Base-by-base conservation (phyloP, 2,797 vertebrate species). In the Forpus xanthops region DNA sequence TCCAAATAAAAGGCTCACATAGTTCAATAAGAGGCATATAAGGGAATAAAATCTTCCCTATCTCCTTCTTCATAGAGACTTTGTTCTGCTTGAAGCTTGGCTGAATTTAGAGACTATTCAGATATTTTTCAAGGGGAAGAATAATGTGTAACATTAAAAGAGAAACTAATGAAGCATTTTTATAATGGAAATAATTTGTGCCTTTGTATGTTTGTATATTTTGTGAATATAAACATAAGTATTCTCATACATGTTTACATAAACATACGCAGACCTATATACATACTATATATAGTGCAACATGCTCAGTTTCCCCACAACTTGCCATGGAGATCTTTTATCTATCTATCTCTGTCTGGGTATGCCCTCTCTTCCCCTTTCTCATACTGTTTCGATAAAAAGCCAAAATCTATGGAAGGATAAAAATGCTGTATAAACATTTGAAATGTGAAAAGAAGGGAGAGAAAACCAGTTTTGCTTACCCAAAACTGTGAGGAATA, bases 351-450 rank as follows among this genome's bases (percentile, higher is more conserved):
- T 17, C 13, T 92, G 24, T 37, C 55, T 90, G 82, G 39, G 14
- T 71, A 60, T 73, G 27, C 15, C 8, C 8, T 66, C n/a, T 94
- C 50, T 90, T 78, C 16, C 5, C 4, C 15, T 53, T 18, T 71
- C 23, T 82, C 79, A 27, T 56, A 78, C 17, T 19, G 49, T 39
- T 89, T 78, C 55, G 76, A 78, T 37, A 83, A 83, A 85, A 93
- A 74, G 6, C 2, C 11, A 44, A 72, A 93, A 84, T 78, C 39
- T 17, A 5, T 13, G 15, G 20, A 39, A 80, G 55, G 37, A 65
- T 80, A 82, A 80, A 94, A 76, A 79, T 61, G 20, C 68, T 94
- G 28, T 58, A 72, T 68, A 89, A 87, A 85, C 62, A 89, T 77
- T 41, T 52, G 56, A 89, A 93, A 90, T 62, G 21, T 77, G 53